Conservation (phyloP, 2,113 vertebrate species). For the Rhabdomys dilectus region DNA sequence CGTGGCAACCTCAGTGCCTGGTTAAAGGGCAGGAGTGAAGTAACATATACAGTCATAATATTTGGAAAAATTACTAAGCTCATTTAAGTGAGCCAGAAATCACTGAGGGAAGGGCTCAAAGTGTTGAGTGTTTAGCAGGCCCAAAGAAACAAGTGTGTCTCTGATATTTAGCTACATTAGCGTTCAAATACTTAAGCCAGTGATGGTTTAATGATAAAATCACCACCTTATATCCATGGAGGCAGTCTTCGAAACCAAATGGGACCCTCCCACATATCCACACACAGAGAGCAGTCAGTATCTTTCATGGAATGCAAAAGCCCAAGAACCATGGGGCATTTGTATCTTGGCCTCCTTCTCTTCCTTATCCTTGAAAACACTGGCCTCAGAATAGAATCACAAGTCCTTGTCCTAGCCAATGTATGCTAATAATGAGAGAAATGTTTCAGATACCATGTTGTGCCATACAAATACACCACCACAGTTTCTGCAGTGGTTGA, state of each 20-base stretch:
- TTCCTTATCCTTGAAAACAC: neutral
- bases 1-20: neutral
- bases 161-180: too few relatives aligned
- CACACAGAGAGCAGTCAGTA: neutral
- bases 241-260: neutral
- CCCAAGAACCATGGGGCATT: neutral
- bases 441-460: too few relatives aligned
- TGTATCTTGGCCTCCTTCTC: neutral
- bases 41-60: neutral
- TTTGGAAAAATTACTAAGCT: neutral
- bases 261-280: neutral
- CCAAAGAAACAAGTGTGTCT: neutral
- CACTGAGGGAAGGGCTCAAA: neutral
- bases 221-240: neutral
- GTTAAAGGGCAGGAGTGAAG: neutral
- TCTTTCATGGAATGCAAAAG: neutral
- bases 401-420: neutral
- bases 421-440: neutral
- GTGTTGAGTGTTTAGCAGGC: neutral
- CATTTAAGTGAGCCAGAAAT: neutral
- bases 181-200: neutral
- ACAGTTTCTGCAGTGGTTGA: neutral
- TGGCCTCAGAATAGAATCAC: neutral
- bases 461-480: neutral
- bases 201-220: rapidly evolving